Percentiles rank a stretch among this genome's conserved stretches.
phyloP scores from a whole-genome alignment of 2,113 vertebrate genomes.

The Xenopus borealis region DNA sequence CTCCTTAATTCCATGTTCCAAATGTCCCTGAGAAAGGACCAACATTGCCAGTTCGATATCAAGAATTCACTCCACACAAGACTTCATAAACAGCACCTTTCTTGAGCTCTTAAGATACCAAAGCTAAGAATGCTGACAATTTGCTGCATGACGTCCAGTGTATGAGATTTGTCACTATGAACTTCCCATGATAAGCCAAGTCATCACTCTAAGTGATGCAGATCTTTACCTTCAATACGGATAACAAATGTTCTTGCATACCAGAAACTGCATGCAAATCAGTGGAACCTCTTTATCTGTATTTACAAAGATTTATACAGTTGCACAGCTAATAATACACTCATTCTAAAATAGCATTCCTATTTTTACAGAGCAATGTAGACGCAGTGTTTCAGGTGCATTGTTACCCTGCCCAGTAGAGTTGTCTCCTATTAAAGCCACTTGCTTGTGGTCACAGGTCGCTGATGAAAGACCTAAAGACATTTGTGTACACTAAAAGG shows the following conservation, averaged over 20 bases:
- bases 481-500: no score
- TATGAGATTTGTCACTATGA: conserved; percentile 60
- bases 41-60: conserved; percentile 13
- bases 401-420: no score
- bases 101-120: conserved; percentile 57
- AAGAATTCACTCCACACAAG: conserved; percentile 22
- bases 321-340: no score
- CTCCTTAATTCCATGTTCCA: no score
- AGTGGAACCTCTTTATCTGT: not conserved
- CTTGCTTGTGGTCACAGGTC: no score
- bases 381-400: no score
- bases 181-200: conserved; percentile 53
- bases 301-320: not conserved
- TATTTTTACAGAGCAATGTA: no score
- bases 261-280: not conserved
- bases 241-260: not conserved
- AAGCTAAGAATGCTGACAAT: conserved; percentile 67
- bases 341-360: no score
- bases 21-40: no score
- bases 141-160: conserved; percentile 40
- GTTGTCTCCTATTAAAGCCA: no score
- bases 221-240: not conserved
- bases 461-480: no score
- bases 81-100: conserved; percentile 49
- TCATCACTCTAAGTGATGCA: conserved; percentile 51